Percentiles rank a stretch among this genome's conserved stretches.
phyloP scores from a whole-genome alignment of 2,888 invertebrate species.

The Aproaerema taeniolella region DNA sequence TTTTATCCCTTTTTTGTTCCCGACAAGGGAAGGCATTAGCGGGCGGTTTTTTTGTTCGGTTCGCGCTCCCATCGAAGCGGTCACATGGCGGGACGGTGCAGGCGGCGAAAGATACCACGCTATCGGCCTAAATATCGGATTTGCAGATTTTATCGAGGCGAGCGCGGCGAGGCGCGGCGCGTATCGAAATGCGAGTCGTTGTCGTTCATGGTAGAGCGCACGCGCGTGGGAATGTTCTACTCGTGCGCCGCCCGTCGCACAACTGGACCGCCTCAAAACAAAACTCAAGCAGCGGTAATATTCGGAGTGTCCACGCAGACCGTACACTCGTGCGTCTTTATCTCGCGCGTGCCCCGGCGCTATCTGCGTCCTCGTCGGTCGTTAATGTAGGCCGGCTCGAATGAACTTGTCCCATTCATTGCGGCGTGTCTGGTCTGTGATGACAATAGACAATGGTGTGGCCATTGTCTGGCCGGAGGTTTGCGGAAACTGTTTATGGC shows the following conservation, averaged over 20 bases:
- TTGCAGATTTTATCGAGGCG: constrained; percentile 64
- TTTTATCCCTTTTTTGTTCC: constrained; percentile 68
- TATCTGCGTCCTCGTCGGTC: constrained; percentile 35
- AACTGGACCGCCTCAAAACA: constrained; percentile 62
- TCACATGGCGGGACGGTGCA: constrained; percentile 59
- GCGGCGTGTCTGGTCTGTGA: constrained; percentile 42
- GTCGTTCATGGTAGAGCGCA: constrained; percentile 44
- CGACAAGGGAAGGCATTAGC: constrained; percentile 65
- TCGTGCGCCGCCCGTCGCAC: constrained; percentile 57
- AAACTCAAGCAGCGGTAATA: constrained; percentile 61
- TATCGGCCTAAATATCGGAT: constrained; percentile 67
- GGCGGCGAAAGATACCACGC: constrained; percentile 54
- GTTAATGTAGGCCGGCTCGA: constrained; percentile 45
- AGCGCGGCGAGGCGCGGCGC: constrained; percentile 52
- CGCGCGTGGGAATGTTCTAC: constrained; percentile 32
- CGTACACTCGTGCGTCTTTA: constrained; percentile 34
- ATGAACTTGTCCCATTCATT: constrained; percentile 69
- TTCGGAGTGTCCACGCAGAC: constrained; percentile 53
- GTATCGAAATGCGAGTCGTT: constrained; percentile 52
- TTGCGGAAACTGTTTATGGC: constrained; percentile 49
- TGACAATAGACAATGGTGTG: constrained; percentile 62
- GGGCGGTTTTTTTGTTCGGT: constrained; percentile 57
- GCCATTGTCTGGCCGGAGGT: constrained; percentile 45
- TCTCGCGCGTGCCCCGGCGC: constrained; percentile 26
- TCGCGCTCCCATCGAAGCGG: constrained; percentile 55